These are phyloP conservation scores for Probaryconus sp. DNA, from an alignment of 1,140 invertebrate species.

Conservation along the genomic window DNA sequence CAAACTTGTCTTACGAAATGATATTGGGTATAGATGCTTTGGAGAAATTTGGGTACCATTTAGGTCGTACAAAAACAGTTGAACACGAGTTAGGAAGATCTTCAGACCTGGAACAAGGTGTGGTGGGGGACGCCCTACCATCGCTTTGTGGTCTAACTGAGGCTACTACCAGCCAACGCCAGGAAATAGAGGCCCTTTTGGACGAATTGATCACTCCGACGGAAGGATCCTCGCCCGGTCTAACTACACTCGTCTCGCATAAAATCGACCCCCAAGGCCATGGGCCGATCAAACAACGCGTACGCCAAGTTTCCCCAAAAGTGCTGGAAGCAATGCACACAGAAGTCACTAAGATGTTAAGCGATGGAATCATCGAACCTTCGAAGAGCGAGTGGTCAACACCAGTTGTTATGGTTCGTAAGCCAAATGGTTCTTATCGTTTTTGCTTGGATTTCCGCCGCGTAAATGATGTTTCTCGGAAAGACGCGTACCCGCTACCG, in stretches of 20 bases:
- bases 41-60: neutral
- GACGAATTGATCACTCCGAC: neutral
- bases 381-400: conserved; percentile 65
- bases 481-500: conserved; percentile 58
- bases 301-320: conserved; percentile 57
- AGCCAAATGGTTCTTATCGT: conserved; percentile 72
- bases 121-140: neutral
- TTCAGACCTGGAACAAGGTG: no score
- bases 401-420: conserved; percentile 72
- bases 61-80: neutral
- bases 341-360: conserved; percentile 45
- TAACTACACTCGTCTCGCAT: conserved; percentile 46
- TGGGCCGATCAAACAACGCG: conserved; percentile 61
- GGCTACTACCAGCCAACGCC: neutral
- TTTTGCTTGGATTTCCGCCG: conserved; percentile 76
- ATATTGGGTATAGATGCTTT: conserved; percentile 8
- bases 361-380: conserved; percentile 62
- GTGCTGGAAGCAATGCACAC: conserved; percentile 5
- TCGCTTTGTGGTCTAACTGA: neutral
- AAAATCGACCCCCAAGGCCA: conserved; percentile 60
- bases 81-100: no score
- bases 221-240: no score
- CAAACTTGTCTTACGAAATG: neutral
- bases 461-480: conserved; percentile 73
- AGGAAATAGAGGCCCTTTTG: neutral